Evolutionary conservation across 2,797 vertebrate genomes (phyloP).

Genomic region (Anguilla obscura): DNA sequence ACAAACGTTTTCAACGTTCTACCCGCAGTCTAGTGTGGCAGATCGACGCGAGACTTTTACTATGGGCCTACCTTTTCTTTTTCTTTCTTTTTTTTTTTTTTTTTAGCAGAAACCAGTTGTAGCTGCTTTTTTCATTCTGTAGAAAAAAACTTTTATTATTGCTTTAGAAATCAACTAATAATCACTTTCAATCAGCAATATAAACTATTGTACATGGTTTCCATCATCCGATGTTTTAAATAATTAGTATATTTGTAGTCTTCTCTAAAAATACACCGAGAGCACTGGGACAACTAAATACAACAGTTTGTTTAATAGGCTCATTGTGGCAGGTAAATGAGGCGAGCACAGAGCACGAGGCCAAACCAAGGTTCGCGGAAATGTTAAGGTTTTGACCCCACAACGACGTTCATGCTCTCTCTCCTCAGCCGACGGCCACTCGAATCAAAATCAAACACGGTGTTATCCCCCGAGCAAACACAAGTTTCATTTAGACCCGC

Average conservation of each 20-base stretch:
- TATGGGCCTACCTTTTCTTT: neutral
- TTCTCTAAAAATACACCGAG: neutral
- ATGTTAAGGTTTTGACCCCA: constrained; percentile 54
- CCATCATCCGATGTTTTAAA: neutral
- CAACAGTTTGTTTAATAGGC: neutral
- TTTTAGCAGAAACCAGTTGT: neutral
- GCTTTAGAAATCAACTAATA: neutral
- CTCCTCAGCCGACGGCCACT: constrained; percentile 37
- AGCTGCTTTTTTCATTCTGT: neutral
- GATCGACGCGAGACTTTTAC: neutral
- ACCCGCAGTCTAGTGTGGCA: neutral
- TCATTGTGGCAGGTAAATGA: constrained; percentile 70
- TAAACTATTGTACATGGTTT: neutral
- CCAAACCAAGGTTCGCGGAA: constrained; percentile 55
- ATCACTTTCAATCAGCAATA: neutral
- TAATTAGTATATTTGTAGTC: neutral
- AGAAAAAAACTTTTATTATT: neutral
- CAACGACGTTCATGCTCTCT: constrained; percentile 28
- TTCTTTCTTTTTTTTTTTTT: neutral
- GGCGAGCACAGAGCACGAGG: constrained; percentile 48
- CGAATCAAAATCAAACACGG: constrained; percentile 34
- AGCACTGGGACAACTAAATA: neutral
- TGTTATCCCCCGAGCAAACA: constrained; percentile 28
- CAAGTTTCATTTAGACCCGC: constrained; percentile 35
- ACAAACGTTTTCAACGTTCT: neutral